Evolutionary conservation across 2,888 invertebrate species (phyloP).

Genomic region (Trichogramma dendrolimi): DNA sequence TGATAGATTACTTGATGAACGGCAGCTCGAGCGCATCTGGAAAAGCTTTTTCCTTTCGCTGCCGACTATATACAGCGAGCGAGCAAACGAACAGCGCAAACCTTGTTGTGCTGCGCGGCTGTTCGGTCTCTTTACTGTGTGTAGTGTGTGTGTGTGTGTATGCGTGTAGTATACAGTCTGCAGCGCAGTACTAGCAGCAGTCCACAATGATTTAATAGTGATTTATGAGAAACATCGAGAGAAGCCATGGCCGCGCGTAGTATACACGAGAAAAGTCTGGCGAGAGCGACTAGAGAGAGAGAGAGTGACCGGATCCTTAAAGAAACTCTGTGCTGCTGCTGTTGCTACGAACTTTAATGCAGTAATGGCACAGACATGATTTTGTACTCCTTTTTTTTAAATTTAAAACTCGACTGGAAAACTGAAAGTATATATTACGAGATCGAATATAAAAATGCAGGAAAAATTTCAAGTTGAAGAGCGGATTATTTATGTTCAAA

Average conservation of each 20-base stretch:
- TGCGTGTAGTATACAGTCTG: no score
- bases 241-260: background rate
- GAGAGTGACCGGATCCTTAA: slow-evolving; percentile 16
- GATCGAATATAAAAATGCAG: no score
- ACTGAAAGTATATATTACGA: no score
- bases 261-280: slow-evolving; percentile 2
- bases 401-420: no score
- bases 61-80: slow-evolving; percentile 22
- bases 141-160: no score
- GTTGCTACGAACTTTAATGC: no score
- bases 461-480: no score
- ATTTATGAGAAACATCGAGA: slow-evolving; percentile 36
- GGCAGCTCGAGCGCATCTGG: slow-evolving; percentile 10
- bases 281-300: background rate
- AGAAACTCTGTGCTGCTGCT: background rate
- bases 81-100: background rate
- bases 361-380: no score
- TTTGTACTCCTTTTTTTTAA: no score
- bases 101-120: background rate
- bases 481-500: no score
- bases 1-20: slow-evolving; percentile 46
- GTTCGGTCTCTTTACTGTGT: slow-evolving; percentile 31
- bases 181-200: no score
- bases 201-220: slow-evolving; percentile 45
- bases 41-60: no score